Evolutionary conservation across 2,797 vertebrate species (phyloP), one percentile per base, ranked within the genome.

Genomic region (Oophaga sylvatica): DNA sequence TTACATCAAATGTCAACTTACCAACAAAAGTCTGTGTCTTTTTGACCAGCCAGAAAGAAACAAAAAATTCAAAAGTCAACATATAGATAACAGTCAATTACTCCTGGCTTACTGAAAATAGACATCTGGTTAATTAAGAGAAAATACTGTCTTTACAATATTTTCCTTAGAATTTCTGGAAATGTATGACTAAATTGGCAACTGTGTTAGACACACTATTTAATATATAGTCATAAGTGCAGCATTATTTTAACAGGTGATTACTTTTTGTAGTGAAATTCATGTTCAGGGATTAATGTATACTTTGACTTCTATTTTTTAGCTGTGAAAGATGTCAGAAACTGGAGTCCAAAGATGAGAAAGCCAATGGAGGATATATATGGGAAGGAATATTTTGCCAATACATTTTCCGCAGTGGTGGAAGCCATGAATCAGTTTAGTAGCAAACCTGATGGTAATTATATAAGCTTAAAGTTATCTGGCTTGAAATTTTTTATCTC

Each of bases 351-450:
- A 59, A 96, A 91, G 87, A 94, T 95, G 91, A 96, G 92, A 90
- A 93, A 95, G 90, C 96, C 96, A 0, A 93, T 98, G 91, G 96
- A 98, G 93, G 94, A 96, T 87, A 87, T 98, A 67, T 98, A 99
- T 16, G 97, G 97, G 31, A 90, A 90, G 0, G 91, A 96, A 57
- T 95, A 93, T 90, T 95, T 98, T 0, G 93, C 95, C 88, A 92
- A 94, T 91, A 96, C 93, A 12, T 98, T 96, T 94, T 93, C 94
- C 87, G 95, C 93, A 84, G 98, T 97, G 97, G 95, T 97, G 90
- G 95, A 98, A 12, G 95, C 95, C 68, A 94, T 98, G 41, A 80
- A 80, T 0, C 93, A 90, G 75, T 97, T 96, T 84, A 90, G 90
- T 68, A 87, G 92, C 22, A 95, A 92, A 67, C 93, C 96, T 60